Evolutionary conservation across 1,140 invertebrate genomes (phyloP).

Genomic region (Triops cancriformis): DNA sequence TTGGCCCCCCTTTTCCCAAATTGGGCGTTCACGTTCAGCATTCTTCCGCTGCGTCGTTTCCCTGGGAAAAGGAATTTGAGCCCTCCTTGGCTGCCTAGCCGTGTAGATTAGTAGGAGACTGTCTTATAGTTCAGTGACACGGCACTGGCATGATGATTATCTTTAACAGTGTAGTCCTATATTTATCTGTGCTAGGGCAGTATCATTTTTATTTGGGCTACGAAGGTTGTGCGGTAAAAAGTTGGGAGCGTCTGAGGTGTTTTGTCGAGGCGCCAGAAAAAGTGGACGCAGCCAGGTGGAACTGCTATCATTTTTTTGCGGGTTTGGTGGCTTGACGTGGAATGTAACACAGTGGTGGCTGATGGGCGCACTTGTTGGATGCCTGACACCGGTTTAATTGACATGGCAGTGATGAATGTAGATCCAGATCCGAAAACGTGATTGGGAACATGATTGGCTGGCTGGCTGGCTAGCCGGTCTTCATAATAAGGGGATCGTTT

Average conservation of each 20-base stretch:
- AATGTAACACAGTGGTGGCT: neutral
- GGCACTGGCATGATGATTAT: no score
- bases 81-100: no score
- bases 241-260: no score
- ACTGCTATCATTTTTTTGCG: neutral
- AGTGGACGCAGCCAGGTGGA: no score
- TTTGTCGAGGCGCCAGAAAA: no score
- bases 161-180: no score
- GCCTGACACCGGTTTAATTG: neutral
- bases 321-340: neutral
- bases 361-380: neutral
- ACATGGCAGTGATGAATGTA: constrained; percentile 10
- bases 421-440: neutral
- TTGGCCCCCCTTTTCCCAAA: neutral
- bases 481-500: neutral
- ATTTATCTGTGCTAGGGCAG: no score
- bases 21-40: neutral
- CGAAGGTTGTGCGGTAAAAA: no score
- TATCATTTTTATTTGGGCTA: no score
- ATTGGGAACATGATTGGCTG: neutral
- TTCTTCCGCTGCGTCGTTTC: neutral
- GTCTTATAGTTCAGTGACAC: no score
- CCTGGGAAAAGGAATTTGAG: neutral
- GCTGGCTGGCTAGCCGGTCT: neutral
- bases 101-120: no score